These are phyloP conservation scores for Heterodera filipjevi DNA, from an alignment of 2,888 invertebrate species.

Conservation along the genomic window DNA sequence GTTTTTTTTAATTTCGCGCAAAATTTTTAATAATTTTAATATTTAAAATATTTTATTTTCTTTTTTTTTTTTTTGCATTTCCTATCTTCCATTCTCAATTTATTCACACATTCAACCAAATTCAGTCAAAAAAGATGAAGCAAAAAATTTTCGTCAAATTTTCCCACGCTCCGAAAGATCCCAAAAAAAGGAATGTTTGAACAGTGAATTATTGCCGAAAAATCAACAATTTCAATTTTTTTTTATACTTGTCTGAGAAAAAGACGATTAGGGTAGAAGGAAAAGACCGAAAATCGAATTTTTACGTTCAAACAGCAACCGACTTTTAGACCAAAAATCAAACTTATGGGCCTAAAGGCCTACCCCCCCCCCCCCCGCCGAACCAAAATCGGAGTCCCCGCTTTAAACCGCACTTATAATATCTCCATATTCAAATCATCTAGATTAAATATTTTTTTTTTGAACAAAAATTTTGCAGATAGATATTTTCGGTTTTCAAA, in stretches of 20 bases:
- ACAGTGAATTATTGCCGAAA: conserved; percentile 23
- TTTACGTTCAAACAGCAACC: too few relatives aligned
- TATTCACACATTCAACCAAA: neutral
- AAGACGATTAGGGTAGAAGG: too few relatives aligned
- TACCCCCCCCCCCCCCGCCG: too few relatives aligned
- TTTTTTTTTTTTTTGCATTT: neutral
- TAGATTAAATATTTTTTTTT: too few relatives aligned
- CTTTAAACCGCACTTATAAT: too few relatives aligned
- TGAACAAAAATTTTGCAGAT: too few relatives aligned
- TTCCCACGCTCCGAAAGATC: neutral
- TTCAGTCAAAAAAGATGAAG: conserved; percentile 13
- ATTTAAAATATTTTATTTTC: neutral
- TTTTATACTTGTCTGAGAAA: neutral
- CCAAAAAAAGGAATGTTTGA: neutral
- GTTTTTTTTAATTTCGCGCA: neutral
- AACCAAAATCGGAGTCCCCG: too few relatives aligned
- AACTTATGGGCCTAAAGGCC: too few relatives aligned
- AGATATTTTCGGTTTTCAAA: too few relatives aligned
- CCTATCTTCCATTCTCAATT: neutral
- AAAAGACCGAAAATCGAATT: too few relatives aligned
- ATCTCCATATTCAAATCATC: too few relatives aligned
- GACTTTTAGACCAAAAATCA: too few relatives aligned
- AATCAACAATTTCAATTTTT: neutral
- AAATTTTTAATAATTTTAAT: neutral
- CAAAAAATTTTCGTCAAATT: neutral